Conservation (phyloP, 1,140 invertebrate species). For the Drosophila truncata region DNA sequence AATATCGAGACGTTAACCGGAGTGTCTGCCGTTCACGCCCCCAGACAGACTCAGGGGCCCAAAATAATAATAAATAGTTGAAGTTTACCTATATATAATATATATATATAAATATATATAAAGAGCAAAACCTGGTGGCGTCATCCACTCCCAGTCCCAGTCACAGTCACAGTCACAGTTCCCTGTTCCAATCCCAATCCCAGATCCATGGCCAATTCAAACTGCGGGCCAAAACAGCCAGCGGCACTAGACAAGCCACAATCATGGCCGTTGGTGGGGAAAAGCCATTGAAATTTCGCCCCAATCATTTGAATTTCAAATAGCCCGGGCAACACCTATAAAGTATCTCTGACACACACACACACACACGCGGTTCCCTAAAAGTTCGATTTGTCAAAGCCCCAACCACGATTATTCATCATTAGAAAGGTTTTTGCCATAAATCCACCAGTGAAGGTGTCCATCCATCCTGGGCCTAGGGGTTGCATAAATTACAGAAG, state of each 20-base stretch:
- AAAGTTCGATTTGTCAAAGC: conserved; percentile 71
- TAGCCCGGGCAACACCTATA: conserved; percentile 53
- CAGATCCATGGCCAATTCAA: conserved; percentile 8
- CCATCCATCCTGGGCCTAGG: background rate
- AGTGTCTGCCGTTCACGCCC: conserved; percentile 60
- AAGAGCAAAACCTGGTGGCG: conserved; percentile 55
- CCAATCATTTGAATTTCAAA: conserved; percentile 75
- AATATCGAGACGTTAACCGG: conserved; percentile 58
- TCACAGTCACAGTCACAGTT: background rate
- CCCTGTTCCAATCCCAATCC: background rate
- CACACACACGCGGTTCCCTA: conserved; percentile 44
- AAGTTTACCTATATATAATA: background rate
- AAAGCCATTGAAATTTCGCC: conserved; percentile 49
- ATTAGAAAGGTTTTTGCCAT: conserved; percentile 35
- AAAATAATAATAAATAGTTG: conserved; percentile 19
- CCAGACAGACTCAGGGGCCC: background rate
- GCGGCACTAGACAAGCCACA: conserved; percentile 31
- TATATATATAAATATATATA: conserved; percentile 3
- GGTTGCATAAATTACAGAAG: conserved; percentile 15
- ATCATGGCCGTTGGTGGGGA: conserved; percentile 5
- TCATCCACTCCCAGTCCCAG: conserved; percentile 33
- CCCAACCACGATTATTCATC: conserved; percentile 53
- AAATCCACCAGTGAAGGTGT: background rate
- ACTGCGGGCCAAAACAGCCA: conserved; percentile 48
- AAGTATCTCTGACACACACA: background rate